Conservation (phyloP, 1,140 invertebrate genomes). For the Tetramorium parvispinum region DNA sequence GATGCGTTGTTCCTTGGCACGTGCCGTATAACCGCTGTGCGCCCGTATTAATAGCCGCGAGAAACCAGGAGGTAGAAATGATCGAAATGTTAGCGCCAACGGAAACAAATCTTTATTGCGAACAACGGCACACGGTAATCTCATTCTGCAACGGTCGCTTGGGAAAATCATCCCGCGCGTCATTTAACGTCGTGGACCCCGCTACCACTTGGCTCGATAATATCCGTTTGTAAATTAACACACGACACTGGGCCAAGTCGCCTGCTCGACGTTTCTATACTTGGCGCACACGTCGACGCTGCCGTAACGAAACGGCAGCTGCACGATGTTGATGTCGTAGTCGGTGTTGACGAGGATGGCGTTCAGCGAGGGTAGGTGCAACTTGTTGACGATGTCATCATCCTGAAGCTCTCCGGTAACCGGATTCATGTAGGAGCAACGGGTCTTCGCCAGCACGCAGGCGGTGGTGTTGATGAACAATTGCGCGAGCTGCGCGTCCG, state of each 20-base stretch:
- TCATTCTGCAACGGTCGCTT: conserved; percentile 47
- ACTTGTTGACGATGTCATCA: conserved; percentile 69
- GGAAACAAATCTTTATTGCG: conserved; percentile 54
- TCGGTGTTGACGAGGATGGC: conserved; percentile 79
- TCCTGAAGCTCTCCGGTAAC: conserved; percentile 78
- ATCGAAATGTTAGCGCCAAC: conserved; percentile 57
- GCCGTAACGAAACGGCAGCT: conserved; percentile 75
- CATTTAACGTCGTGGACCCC: conserved; percentile 19
- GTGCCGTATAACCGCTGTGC: neutral
- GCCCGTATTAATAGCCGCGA: conserved; percentile 38
- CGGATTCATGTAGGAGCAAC: conserved; percentile 76
- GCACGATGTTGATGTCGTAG: conserved; percentile 80
- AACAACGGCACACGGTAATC: conserved; percentile 27
- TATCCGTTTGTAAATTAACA: conserved; percentile 70
- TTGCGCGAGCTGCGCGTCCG: conserved; percentile 72
- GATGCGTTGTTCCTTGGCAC: conserved; percentile 26
- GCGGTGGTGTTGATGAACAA: conserved; percentile 80
- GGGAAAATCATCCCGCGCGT: conserved; percentile 52
- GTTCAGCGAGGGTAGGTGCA: conserved; percentile 74
- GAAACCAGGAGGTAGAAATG: conserved; percentile 31
- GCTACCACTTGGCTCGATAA: conserved; percentile 28
- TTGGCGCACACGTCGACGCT: conserved; percentile 77
- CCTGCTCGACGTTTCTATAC: conserved; percentile 77
- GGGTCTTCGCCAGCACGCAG: conserved; percentile 80
- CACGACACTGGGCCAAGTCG: conserved; percentile 77